phyloP scores from a whole-genome alignment of 2,113 vertebrate genomes.

The Aythya baeri region DNA sequence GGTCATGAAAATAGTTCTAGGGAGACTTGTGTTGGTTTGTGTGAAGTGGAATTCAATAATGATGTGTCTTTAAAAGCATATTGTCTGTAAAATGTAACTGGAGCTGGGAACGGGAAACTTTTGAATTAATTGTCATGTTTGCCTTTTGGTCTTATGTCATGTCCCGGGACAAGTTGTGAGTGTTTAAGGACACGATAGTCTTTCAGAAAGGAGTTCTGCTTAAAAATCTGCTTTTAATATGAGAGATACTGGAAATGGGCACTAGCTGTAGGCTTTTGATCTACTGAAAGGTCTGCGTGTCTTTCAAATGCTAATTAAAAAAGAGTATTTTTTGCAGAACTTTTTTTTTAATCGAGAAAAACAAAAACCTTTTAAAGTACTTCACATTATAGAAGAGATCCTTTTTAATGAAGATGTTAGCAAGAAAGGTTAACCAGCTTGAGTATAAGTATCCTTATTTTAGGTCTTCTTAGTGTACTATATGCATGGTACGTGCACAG shows the following conservation, averaged over 20 bases:
- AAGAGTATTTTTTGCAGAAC: background rate
- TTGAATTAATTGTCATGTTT: conserved; percentile 12
- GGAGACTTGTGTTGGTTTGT: background rate
- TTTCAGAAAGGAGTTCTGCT: conserved; percentile 28
- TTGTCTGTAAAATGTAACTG: background rate
- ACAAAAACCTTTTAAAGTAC: background rate
- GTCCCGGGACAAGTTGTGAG: conserved; percentile 60
- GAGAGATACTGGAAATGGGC: conserved; percentile 55
- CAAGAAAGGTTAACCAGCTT: background rate
- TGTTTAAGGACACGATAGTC: background rate
- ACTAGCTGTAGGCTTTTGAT: conserved; percentile 28
- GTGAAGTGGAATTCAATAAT: background rate
- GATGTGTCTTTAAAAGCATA: background rate
- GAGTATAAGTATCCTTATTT: background rate
- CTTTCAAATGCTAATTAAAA: background rate
- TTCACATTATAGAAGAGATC: background rate
- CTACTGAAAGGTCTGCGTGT: conserved; percentile 17
- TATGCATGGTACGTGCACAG: background rate
- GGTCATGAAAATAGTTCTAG: background rate
- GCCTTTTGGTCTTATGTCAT: conserved; percentile 62
- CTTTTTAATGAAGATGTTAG: background rate
- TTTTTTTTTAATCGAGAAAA: background rate
- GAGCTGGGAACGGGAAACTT: background rate
- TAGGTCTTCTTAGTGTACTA: background rate
- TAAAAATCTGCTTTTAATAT: conserved; percentile 56